These are phyloP conservation scores for Microtus montanus DNA, from an alignment of 2,113 vertebrate species.

Conservation along the genomic window DNA sequence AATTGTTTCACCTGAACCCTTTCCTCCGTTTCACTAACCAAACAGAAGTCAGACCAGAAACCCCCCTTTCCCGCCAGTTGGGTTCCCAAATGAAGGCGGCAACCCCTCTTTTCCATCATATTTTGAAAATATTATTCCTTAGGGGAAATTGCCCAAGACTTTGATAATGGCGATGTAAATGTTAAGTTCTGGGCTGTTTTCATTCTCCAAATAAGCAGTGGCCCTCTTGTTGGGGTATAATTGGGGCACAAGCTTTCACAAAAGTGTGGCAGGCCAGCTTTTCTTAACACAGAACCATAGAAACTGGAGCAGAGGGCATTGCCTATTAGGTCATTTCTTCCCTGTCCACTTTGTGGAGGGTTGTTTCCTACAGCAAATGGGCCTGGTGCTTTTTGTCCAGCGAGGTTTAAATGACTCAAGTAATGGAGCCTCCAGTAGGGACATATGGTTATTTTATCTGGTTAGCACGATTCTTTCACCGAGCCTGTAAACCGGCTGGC, in stretches of 20 bases:
- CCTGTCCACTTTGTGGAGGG: slow-evolving; percentile 61
- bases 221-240: slow-evolving; percentile 43
- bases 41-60: slow-evolving; percentile 46
- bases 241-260: slow-evolving; percentile 57
- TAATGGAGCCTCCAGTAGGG: slow-evolving; percentile 76
- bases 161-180: slow-evolving; percentile 49
- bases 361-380: slow-evolving; percentile 74
- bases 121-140: slow-evolving; percentile 66
- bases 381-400: slow-evolving; percentile 75
- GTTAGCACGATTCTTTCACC: slow-evolving; percentile 68
- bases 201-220: slow-evolving; percentile 23
- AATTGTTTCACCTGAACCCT: slow-evolving; percentile 53
- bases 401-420: slow-evolving; percentile 68
- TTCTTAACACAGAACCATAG: slow-evolving; percentile 54
- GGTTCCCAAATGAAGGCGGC: slow-evolving; percentile 47
- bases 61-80: slow-evolving; percentile 26
- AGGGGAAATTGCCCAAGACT: slow-evolving; percentile 35
- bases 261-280: slow-evolving; percentile 35
- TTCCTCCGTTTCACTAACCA: slow-evolving; percentile 46
- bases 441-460: slow-evolving; percentile 72
- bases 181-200: slow-evolving; percentile 53
- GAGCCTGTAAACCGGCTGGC: slow-evolving; percentile 61
- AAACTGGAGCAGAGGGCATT: slow-evolving; percentile 57
- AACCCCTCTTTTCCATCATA: neutral
- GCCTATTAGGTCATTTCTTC: slow-evolving; percentile 75